Evolutionary conservation across 1,140 invertebrate species (phyloP), one percentile per base, ranked within the genome.

Genomic region (Panagrolaimus sp.): DNA sequence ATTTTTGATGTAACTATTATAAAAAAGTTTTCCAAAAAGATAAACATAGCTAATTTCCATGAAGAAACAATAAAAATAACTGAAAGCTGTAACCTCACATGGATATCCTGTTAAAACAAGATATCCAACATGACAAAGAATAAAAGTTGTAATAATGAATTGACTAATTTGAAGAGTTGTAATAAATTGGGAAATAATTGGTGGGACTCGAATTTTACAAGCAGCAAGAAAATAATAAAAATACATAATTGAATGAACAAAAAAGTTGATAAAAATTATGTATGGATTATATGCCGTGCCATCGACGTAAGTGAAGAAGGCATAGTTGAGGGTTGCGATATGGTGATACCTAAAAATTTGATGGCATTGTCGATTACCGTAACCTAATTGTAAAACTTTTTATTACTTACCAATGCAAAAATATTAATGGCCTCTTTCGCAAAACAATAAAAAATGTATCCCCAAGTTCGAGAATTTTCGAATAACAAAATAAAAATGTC

Each of bases 241-340:
- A 85, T 98, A 98, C 96, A 98, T 98, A 74, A 96, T 87, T 69
- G 93, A 92, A 86, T 98, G 96, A 26, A 73, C 79, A 74, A 89
- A 90, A 84, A 94, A 98, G 85, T 98, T 98, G 91, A 98, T 96
- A 21, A 93, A 91, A 79, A 97, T 91, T 85, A 95, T 98, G 95
- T 95, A 98, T 47, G 92, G 87, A 47, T 92, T 95, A 6, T 92
- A 92, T 15, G 93, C 90, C 10, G 92, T 94, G 86, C 94, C 93
- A 83, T 96, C 92, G 12, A 90, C 90, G 85, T 96, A 97, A 4
- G 91, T 93, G 86, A 94, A 96, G 93, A 73, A 96, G 4, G 91
- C 91, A 85, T 97, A 98, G 28, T 97, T 87, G 28, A 98, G 88
- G 6, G 89, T 88, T 28, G 87, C 88, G 10, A 88, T 85, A 78